Percentiles rank a stretch among this genome's conserved stretches.
Evolutionary conservation across 2,888 invertebrate species (phyloP).

Genomic region (Emesis russula): DNA sequence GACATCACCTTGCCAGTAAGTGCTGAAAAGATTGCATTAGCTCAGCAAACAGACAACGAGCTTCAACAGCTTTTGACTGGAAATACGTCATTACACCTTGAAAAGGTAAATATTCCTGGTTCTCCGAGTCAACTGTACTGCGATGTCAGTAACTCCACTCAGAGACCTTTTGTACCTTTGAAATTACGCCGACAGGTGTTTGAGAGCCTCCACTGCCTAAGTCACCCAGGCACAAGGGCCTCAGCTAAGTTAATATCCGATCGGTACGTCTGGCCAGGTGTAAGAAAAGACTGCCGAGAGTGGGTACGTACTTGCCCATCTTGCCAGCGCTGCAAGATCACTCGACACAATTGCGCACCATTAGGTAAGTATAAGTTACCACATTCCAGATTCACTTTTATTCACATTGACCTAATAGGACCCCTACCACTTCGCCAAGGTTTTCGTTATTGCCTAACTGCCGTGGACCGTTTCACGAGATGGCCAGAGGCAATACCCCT

Average conservation of each 20-base stretch:
- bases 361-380: conserved; percentile 72
- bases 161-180: neutral
- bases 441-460: neutral
- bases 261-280: conserved; percentile 48
- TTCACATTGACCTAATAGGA: conserved; percentile 89
- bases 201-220: conserved; percentile 71
- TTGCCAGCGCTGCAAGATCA: conserved; percentile 89
- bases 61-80: neutral
- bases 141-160: neutral
- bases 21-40: neutral
- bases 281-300: conserved; percentile 48
- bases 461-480: neutral
- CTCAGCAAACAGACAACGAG: neutral
- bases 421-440: conserved; percentile 78
- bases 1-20: neutral
- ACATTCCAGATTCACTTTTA: conserved; percentile 82
- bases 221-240: conserved; percentile 82
- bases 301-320: conserved; percentile 86
- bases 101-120: neutral
- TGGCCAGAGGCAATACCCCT: neutral
- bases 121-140: neutral
- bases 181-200: neutral
- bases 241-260: conserved; percentile 63
- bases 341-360: conserved; percentile 82
- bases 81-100: neutral